Base-by-base conservation (phyloP, 2,113 vertebrate genomes). In the Aramus guarauna region DNA sequence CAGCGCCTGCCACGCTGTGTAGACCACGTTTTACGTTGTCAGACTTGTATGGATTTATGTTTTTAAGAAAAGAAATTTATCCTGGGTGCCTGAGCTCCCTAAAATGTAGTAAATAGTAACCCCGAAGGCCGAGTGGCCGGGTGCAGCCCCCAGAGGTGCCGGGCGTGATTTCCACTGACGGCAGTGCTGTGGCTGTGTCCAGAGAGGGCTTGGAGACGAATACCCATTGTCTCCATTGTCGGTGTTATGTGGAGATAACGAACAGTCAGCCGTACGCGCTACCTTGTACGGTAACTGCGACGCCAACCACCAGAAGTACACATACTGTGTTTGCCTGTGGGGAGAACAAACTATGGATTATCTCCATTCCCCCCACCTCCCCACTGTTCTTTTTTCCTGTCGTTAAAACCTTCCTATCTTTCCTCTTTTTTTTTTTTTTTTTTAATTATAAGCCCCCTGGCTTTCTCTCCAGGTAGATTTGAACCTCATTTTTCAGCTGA, bases 271-370 rank as follows among this genome's bases (percentile, higher is more conserved):
- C 43, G 1, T 6, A 16, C 34, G 36, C 29, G n/a, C n/a, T n/a
- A n/a, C n/a, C n/a, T n/a, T 56, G 32, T 27, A 15, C 0, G 1
- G 11, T 24, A 21, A 16, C 39, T 15, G 26, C 1, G 3, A 5
- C 3, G 32, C 19, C 34, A 34, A 39, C 47, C 29, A 9, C 18
- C 36, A 37, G n/a, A 37, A 37, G 7, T 4, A 47, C 8, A 3
- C 1, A 3, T 14, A 14, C 5, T 13, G 11, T 13, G 47, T 41
- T 62, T 36, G 14, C 39, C 17, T 22, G 18, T 8, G 41, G 67
- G 43, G 23, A 52, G 32, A 24, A 26, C 24, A 53, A 73, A 14
- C 29, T 24, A 5, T 5, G 11, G 12, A 11, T 69, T 21, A 48
- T 14, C 48, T 37, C 27, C 8, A 5, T 48, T 24, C 30, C 9